These are phyloP conservation scores for Cyrtonyx montezumae DNA, from an alignment of 2,113 vertebrate genomes.

Conservation along the genomic window DNA sequence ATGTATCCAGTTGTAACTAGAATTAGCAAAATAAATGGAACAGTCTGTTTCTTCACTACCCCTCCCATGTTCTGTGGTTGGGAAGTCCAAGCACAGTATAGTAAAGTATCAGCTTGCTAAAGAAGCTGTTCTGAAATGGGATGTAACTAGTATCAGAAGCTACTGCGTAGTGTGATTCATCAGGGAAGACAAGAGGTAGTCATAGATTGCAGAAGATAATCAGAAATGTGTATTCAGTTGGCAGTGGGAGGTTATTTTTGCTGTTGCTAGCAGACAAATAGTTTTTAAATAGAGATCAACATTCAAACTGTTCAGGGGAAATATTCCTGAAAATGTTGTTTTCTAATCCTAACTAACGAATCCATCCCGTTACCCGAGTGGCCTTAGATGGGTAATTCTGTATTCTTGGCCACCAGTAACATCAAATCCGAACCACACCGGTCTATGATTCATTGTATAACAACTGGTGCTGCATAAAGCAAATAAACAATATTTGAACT, in stretches of 20 bases:
- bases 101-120: neutral
- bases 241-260: neutral
- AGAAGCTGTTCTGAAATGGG: neutral
- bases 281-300: neutral
- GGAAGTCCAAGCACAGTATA: neutral
- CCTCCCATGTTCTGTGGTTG: neutral
- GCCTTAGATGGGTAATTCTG: neutral
- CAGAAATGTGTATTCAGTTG: neutral
- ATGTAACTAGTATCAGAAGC: neutral
- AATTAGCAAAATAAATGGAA: neutral
- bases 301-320: neutral
- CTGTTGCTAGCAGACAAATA: neutral
- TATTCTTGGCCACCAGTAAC: neutral
- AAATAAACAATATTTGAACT: neutral
- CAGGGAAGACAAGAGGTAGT: neutral
- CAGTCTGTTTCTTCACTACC: neutral
- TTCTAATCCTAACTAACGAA: neutral
- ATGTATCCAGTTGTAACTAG: neutral
- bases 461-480: neutral
- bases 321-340: neutral
- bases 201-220: neutral
- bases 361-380: neutral
- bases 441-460: neutral
- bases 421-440: neutral
- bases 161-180: neutral